Conservation (phyloP, 2,113 vertebrate species). For the Thoracochromis brauschi region DNA sequence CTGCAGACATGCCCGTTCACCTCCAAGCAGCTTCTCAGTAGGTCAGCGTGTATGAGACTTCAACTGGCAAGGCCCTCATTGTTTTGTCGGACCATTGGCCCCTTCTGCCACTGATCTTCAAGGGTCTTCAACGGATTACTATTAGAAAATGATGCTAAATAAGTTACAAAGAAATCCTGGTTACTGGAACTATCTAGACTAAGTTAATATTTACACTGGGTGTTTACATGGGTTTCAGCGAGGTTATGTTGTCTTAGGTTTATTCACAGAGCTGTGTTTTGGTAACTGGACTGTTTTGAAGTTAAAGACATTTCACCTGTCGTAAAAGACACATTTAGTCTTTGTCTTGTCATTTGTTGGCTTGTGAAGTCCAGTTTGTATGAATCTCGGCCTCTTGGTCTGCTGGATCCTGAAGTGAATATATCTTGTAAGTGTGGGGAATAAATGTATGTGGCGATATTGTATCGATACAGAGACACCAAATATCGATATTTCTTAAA, state of each 20-base stretch:
- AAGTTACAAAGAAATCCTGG: background rate
- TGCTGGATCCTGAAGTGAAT: background rate
- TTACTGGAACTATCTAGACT: background rate
- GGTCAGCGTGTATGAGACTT: conserved; percentile 40
- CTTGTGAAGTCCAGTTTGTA: background rate
- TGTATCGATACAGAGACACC: background rate
- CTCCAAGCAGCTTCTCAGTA: conserved; percentile 33
- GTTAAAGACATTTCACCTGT: background rate
- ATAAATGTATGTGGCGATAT: background rate
- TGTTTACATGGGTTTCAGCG: background rate
- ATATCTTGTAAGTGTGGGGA: background rate
- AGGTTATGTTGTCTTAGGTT: background rate
- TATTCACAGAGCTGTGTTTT: background rate
- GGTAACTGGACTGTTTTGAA: background rate
- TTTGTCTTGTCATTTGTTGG: background rate
- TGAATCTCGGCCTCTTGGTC: background rate
- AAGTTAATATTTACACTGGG: background rate
- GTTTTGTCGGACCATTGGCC: background rate
- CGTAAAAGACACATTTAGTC: background rate
- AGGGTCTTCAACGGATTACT: background rate
- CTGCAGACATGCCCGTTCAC: conserved; percentile 31
- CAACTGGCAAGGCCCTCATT: conserved; percentile 2
- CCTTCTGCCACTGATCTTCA: background rate
- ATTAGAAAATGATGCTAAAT: background rate
- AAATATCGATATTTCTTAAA: background rate